These are phyloP conservation scores for Galaxias olidus DNA, from an alignment of 2,797 vertebrate genomes.

Conservation along the genomic window DNA sequence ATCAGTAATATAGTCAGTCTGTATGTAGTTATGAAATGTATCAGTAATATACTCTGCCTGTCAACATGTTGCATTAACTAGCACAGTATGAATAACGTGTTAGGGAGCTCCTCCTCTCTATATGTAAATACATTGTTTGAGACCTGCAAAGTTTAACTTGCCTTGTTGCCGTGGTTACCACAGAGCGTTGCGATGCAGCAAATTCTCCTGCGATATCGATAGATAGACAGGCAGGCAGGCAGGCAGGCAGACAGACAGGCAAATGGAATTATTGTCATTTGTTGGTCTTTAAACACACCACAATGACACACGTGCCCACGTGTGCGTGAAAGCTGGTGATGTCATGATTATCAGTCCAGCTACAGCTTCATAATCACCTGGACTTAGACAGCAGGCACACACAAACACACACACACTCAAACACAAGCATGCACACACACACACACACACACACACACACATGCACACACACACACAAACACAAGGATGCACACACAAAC, in stretches of 20 bases:
- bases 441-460: slow-evolving; percentile 5
- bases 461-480: slow-evolving; percentile 1
- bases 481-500: no score
- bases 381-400: background rate
- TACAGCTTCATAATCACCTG: slow-evolving; percentile 4
- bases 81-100: no score
- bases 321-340: background rate
- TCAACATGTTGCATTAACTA: no score
- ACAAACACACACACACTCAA: slow-evolving; percentile 4
- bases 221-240: background rate
- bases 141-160: background rate
- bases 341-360: background rate
- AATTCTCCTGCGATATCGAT: background rate
- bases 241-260: background rate
- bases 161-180: no score
- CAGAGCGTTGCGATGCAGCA: no score
- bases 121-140: background rate
- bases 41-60: no score
- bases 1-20: no score
- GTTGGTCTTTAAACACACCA: no score
- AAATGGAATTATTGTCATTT: background rate
- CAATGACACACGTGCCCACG: no score
- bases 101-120: no score
- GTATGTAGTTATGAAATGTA: no score
- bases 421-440: background rate